Evolutionary conservation across 64 coral and sea anemone genomes (phyloP).

Genomic region (Porites australiensis): DNA sequence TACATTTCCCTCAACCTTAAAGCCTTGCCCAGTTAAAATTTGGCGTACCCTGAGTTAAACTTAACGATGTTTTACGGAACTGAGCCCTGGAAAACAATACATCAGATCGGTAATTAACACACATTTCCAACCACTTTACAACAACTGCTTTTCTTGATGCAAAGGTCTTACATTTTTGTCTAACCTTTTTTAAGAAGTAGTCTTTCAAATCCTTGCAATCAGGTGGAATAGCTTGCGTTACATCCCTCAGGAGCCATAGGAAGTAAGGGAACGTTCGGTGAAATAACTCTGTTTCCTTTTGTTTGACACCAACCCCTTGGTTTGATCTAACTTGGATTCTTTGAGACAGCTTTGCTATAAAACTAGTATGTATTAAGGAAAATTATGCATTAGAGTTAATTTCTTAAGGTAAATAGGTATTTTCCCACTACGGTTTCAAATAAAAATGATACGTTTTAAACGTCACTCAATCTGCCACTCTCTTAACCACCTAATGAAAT

Average conservation of each 20-base stretch:
- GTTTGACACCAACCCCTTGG: background rate
- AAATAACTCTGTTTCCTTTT: constrained; percentile 43
- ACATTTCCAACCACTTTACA: background rate
- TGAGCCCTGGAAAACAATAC: no score
- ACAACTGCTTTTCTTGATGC: background rate
- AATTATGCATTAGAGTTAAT: background rate
- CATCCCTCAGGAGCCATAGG: constrained; percentile 80
- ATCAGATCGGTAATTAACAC: background rate
- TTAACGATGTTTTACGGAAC: no score
- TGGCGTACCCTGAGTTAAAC: no score
- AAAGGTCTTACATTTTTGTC: background rate
- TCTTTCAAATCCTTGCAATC: constrained; percentile 67
- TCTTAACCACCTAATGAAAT: no score
- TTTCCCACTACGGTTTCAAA: no score
- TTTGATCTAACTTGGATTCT: constrained; percentile 66
- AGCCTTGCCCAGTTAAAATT: no score
- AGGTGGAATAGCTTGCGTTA: constrained; percentile 44
- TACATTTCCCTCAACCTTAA: no score
- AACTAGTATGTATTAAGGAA: constrained; percentile 24
- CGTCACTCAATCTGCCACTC: no score
- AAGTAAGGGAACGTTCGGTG: constrained; percentile 77
- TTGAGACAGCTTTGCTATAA: constrained; percentile 74
- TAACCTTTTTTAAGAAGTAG: constrained; percentile 79
- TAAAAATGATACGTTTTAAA: no score
- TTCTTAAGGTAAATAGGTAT: no score